Percentiles rank a stretch among this genome's conserved stretches.
Evolutionary conservation across 2,113 vertebrate species (phyloP).

Genomic region (Hirundichthys speculiger): DNA sequence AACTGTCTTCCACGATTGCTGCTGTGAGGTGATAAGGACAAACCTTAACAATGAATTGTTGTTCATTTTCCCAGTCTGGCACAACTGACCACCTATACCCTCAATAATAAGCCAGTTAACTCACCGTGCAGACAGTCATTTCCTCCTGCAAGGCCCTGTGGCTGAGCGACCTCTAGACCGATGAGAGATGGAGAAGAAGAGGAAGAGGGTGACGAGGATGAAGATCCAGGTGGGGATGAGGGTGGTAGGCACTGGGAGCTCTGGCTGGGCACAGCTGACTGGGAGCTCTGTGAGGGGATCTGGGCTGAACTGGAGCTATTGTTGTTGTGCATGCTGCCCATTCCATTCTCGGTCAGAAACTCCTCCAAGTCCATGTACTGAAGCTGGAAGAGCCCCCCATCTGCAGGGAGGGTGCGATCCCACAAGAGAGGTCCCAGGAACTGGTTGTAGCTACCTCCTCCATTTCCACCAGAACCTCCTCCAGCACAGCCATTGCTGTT

Average conservation of each 20-base stretch:
- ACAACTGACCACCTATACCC: not conserved
- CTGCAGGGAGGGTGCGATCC: conserved; percentile 81
- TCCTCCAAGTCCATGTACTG: conserved; percentile 87
- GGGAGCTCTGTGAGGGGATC: conserved; percentile 82
- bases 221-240: conserved; percentile 76
- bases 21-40: conserved; percentile 32
- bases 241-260: conserved; percentile 83
- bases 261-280: conserved; percentile 82
- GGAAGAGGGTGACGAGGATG: conserved; percentile 75
- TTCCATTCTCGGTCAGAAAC: conserved; percentile 84
- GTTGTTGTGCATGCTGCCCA: conserved; percentile 79
- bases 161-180: conserved; percentile 79
- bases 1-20: conserved; percentile 15
- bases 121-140: conserved; percentile 80
- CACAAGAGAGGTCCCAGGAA: conserved; percentile 81
- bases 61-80: not conserved
- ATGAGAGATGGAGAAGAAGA: conserved; percentile 78
- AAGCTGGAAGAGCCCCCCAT: conserved; percentile 84
- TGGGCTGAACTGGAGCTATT: conserved; percentile 81
- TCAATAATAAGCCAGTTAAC: conserved; percentile 32
- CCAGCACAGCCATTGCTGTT: conserved; percentile 59
- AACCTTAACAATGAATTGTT: conserved; percentile 27
- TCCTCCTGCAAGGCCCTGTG: conserved; percentile 69
- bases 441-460: conserved; percentile 72
- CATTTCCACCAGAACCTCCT: conserved; percentile 41